Conservation (phyloP, 1,140 invertebrate genomes). For the Nautilus pompilius region DNA sequence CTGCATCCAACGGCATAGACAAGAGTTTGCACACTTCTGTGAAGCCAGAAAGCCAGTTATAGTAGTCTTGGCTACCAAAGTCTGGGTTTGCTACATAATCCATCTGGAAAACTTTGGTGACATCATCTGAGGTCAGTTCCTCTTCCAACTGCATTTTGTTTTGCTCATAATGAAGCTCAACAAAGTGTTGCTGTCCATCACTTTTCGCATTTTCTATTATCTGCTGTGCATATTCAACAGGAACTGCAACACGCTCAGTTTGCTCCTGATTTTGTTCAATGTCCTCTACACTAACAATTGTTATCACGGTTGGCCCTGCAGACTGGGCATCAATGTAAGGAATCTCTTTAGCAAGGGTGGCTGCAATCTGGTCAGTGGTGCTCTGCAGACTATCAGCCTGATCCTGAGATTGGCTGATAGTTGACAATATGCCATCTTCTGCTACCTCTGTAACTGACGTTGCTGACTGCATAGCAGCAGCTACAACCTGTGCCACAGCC, state of each 20-base stretch:
- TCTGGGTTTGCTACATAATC: conserved; percentile 43
- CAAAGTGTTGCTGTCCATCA: conserved; percentile 22
- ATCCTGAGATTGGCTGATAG: neutral
- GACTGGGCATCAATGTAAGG: neutral
- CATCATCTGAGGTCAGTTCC: neutral
- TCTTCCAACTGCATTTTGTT: conserved; percentile 7
- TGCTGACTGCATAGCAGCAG: neutral
- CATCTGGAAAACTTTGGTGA: neutral
- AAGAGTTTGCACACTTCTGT: conserved; percentile 43
- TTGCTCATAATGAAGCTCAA: conserved; percentile 27
- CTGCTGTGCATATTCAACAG: conserved; percentile 23
- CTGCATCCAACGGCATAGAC: conserved; percentile 42
- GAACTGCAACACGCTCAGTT: conserved; percentile 1
- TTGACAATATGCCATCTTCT: neutral
- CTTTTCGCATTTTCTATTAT: conserved; percentile 19
- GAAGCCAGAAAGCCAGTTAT: conserved; percentile 49
- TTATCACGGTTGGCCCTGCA: neutral
- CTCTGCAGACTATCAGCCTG: neutral
- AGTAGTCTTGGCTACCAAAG: conserved; percentile 49
- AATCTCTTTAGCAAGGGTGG: neutral
- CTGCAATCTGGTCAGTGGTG: neutral
- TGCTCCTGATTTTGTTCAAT: neutral
- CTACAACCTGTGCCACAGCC: neutral
- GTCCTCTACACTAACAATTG: neutral
- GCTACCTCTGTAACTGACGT: neutral